Percentiles rank a stretch among this genome's conserved stretches.
phyloP scores from a whole-genome alignment of 2,113 vertebrate species.

The Chloroceryle aenea region DNA sequence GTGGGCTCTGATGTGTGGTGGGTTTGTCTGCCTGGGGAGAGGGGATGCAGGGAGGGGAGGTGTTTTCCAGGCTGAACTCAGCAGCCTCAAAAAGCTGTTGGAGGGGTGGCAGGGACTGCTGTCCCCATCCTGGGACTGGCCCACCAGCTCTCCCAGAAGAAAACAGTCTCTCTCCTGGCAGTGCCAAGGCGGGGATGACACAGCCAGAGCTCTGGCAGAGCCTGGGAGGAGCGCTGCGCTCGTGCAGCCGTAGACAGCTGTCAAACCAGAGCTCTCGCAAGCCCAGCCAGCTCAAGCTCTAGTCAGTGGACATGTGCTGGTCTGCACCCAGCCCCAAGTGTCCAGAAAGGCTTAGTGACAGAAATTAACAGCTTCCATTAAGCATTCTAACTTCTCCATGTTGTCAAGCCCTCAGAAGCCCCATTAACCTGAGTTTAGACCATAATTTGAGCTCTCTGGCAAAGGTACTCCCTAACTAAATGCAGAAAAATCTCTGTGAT shows the following conservation, averaged over 20 bases:
- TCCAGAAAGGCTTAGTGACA: not conserved
- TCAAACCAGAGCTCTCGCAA: not conserved
- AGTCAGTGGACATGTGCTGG: accelerated
- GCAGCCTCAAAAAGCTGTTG: not conserved
- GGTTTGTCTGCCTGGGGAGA: not conserved
- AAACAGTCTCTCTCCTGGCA: not conserved
- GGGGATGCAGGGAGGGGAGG: not conserved
- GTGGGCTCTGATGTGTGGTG: not conserved
- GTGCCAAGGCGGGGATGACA: not conserved
- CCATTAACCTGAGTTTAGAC: slow-evolving; percentile 16
- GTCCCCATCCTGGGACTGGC: accelerated
- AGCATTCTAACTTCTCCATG: not conserved
- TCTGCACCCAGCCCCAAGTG: accelerated
- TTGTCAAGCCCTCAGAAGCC: slow-evolving; percentile 31
- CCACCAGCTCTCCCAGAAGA: not conserved
- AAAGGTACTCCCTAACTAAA: slow-evolving; percentile 37
- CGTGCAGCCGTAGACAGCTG: not conserved
- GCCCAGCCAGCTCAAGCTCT: not conserved
- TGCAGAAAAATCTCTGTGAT: slow-evolving; percentile 32
- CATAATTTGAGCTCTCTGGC: slow-evolving; percentile 54
- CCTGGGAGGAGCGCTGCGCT: accelerated
- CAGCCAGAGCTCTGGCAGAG: not conserved
- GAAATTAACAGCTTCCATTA: slow-evolving; percentile 28
- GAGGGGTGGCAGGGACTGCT: not conserved
- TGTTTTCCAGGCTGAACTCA: not conserved